phyloP scores from a whole-genome alignment of 1,140 invertebrate genomes.

The Pinna nobilis region DNA sequence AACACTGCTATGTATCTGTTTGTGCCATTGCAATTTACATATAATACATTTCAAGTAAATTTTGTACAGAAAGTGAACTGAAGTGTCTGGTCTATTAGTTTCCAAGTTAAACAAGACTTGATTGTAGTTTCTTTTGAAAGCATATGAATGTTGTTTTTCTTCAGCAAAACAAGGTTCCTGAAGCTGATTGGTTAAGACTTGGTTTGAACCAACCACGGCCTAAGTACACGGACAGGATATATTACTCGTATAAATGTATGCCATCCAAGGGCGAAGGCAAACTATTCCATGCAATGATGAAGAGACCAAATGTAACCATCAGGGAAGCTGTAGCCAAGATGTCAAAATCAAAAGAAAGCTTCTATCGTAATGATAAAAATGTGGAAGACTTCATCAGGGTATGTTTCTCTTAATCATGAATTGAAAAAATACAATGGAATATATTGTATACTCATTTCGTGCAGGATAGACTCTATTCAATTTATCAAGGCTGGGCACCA shows the following conservation, averaged over 20 bases:
- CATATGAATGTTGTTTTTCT: background rate
- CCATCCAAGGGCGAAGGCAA: slow-evolving; percentile 67
- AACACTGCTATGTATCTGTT: too few relatives aligned
- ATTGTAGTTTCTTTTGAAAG: too few relatives aligned
- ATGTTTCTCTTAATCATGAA: slow-evolving; percentile 12
- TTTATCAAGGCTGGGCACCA: too few relatives aligned
- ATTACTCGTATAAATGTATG: slow-evolving; percentile 67
- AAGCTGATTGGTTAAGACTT: slow-evolving; percentile 67
- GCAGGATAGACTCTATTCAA: too few relatives aligned
- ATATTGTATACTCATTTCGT: too few relatives aligned
- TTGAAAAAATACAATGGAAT: too few relatives aligned
- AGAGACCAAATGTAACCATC: slow-evolving; percentile 54
- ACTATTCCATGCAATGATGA: slow-evolving; percentile 67
- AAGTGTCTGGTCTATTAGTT: too few relatives aligned
- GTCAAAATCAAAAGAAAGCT: slow-evolving; percentile 67
- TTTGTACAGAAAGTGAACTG: too few relatives aligned
- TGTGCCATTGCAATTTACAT: too few relatives aligned
- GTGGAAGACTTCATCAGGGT: slow-evolving; percentile 70
- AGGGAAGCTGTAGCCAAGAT: slow-evolving; percentile 62
- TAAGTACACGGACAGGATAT: slow-evolving; percentile 68
- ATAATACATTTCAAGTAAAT: too few relatives aligned
- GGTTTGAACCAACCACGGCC: slow-evolving; percentile 68
- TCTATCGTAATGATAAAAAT: slow-evolving; percentile 65
- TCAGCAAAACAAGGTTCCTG: slow-evolving; percentile 64
- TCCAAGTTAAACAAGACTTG: too few relatives aligned